A percentile compares a stretch with the other conserved stretches of the same genome.
Conservation (phyloP, 2,888 invertebrate species). For the Sylvicola fuscatus region DNA sequence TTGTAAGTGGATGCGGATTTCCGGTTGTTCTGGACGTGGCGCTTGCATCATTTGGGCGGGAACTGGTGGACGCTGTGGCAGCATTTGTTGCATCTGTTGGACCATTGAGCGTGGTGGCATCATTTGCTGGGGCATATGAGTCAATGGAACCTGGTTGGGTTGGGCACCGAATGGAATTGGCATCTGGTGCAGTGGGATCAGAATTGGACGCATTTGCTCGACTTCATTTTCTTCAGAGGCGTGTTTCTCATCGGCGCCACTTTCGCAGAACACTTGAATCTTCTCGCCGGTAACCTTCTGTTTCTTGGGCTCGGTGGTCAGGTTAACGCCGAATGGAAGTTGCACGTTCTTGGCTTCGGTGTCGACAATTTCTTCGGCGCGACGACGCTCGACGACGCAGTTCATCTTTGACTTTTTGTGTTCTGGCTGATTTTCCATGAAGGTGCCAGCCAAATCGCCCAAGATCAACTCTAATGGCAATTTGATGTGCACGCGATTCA, state of each 20-base stretch:
- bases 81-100: conserved; percentile 16
- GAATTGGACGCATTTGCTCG: conserved; percentile 24
- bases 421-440: conserved; percentile 36
- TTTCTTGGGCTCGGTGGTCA: conserved; percentile 49
- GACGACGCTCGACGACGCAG: conserved; percentile 73
- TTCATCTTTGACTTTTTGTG: conserved; percentile 56
- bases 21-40: conserved; percentile 25
- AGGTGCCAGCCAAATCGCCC: conserved; percentile 58
- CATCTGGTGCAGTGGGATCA: conserved; percentile 24
- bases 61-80: conserved; percentile 21
- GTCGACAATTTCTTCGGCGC: conserved; percentile 63
- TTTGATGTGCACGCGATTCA: conserved; percentile 37
- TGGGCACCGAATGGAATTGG: conserved; percentile 29
- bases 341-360: conserved; percentile 42
- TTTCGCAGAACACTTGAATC: conserved; percentile 74
- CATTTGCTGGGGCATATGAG: conserved; percentile 29
- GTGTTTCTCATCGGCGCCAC: conserved; percentile 29
- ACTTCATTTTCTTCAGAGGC: conserved; percentile 14
- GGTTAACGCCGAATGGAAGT: conserved; percentile 42
- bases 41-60: conserved; percentile 27
- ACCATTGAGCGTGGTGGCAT: conserved; percentile 12
- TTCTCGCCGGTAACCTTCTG: conserved; percentile 63
- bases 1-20: conserved; percentile 25
- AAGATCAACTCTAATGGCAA: conserved; percentile 65
- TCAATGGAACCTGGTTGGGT: conserved; percentile 31